Evolutionary conservation across 2,888 invertebrate genomes (phyloP).

Genomic region (Sinopyrophorus schimmeli): DNA sequence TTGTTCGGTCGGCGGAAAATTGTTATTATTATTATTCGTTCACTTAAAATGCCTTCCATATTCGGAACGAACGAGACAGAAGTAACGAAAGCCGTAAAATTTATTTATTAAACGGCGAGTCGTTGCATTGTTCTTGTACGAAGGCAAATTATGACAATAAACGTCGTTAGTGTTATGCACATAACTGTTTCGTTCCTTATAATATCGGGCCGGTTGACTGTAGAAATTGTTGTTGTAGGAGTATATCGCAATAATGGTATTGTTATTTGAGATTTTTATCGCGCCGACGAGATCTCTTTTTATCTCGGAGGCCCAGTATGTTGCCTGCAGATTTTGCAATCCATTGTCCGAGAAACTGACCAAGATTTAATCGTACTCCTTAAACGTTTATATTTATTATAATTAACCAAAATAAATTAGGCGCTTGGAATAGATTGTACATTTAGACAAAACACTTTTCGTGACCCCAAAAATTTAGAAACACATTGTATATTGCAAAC

Average conservation of each 20-base stretch:
- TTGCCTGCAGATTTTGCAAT: conserved; percentile 19
- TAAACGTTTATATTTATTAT: conserved; percentile 18
- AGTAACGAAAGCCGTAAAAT: conserved; percentile 5
- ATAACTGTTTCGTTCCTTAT: conserved; percentile 19
- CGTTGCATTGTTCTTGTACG: conserved; percentile 14
- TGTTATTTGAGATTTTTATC: conserved; percentile 31
- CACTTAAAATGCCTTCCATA: conserved; percentile 1
- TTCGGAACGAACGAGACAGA: background rate
- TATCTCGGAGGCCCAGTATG: conserved; percentile 11
- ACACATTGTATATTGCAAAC: too few relatives aligned
- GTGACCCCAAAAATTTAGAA: too few relatives aligned
- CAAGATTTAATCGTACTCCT: conserved; percentile 8
- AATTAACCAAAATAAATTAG: too few relatives aligned
- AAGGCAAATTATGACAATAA: conserved; percentile 19
- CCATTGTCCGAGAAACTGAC: conserved; percentile 21
- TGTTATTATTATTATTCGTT: conserved; percentile 12
- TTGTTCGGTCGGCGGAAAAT: conserved; percentile 2
- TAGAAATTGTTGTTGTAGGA: conserved; percentile 24
- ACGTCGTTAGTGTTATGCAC: conserved; percentile 17
- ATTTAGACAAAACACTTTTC: too few relatives aligned
- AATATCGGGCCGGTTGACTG: conserved; percentile 19
- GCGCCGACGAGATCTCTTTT: conserved; percentile 15
- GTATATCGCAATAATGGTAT: conserved; percentile 29
- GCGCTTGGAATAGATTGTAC: conserved; percentile 10
- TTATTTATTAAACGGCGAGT: conserved; percentile 17